Evolutionary conservation across 1,140 invertebrate genomes (phyloP), one percentile per base, ranked within the genome.

Genomic region (Mesaphorura yosii): DNA sequence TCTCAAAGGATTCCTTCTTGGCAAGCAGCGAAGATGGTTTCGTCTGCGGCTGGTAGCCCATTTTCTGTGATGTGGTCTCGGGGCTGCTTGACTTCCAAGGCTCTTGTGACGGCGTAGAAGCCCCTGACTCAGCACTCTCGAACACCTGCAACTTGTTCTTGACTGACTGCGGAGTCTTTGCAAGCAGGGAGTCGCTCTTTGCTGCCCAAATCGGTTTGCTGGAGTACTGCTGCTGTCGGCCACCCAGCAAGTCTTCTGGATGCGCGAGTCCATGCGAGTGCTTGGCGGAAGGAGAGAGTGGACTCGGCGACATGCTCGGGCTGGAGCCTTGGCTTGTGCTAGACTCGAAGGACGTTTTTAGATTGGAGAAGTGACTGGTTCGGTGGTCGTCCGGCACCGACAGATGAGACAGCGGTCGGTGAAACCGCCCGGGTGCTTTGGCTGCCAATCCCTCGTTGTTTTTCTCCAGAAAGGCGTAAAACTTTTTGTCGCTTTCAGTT

Each of bases 401-500:
- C 62, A 63, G 26, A 64, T 69, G 20, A 55, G 64, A 6, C 57
- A 65, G 64, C 67, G 40, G 60, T 65, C 65, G 1, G 51, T n/a
- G n/a, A n/a, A n/a, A n/a, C n/a, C 5, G 47, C 25, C 10, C 44
- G 26, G 50, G 58, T 15, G 41, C 40, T n/a, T 48, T 50, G 2
- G 51, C 27, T 41, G 25, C 19, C 27, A 42, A 37, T 3, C 29
- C 20, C 28, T 20, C 45, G 39, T 58, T 64, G 34, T 86, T 83
- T 63, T 83, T 84, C 51, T 80, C 81, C 59, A 89, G 81, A 53
- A 89, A 81, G 0, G 85, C 84, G 28, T 87, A 66, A 62, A 88
- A 88, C 66, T 88, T 89, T 27, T 77, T 73, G 68, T 88, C 86
- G 53, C 84, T 87, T 49, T 86, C 84, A 0, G 86, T 88, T 67